Evolutionary conservation across 2,113 vertebrate genomes (phyloP).

Genomic region (human): DNA sequence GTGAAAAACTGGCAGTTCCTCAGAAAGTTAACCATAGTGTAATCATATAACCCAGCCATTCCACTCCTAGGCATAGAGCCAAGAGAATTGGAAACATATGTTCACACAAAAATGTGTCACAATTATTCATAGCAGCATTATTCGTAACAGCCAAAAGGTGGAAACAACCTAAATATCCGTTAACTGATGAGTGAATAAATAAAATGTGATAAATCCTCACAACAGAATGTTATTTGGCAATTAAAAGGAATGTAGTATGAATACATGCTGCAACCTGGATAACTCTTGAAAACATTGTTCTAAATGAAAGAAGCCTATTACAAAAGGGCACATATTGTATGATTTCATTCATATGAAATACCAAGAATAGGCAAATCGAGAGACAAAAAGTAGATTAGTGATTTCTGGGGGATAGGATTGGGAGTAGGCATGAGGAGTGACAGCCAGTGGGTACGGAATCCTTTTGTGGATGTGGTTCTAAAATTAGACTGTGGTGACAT

Average conservation of each 20-base stretch:
- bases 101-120: neutral
- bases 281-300: neutral
- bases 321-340: neutral
- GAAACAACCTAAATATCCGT: too few species aligned
- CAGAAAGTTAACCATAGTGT: too few species aligned
- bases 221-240: neutral
- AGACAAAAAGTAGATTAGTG: neutral
- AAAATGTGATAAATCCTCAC: too few species aligned
- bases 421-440: neutral
- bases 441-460: neutral
- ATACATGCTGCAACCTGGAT: neutral
- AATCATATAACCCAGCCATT: too few species aligned
- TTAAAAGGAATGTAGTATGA: neutral
- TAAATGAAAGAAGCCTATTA: neutral
- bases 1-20: too few species aligned
- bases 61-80: too few species aligned
- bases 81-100: too few species aligned
- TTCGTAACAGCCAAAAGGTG: neutral
- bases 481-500: neutral
- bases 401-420: neutral
- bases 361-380: neutral
- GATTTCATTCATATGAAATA: neutral
- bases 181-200: too few species aligned
- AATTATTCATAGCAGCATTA: neutral
- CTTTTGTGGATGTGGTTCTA: neutral